Evolutionary conservation across 2,888 invertebrate species (phyloP).

Genomic region (Sialis fuliginosa): DNA sequence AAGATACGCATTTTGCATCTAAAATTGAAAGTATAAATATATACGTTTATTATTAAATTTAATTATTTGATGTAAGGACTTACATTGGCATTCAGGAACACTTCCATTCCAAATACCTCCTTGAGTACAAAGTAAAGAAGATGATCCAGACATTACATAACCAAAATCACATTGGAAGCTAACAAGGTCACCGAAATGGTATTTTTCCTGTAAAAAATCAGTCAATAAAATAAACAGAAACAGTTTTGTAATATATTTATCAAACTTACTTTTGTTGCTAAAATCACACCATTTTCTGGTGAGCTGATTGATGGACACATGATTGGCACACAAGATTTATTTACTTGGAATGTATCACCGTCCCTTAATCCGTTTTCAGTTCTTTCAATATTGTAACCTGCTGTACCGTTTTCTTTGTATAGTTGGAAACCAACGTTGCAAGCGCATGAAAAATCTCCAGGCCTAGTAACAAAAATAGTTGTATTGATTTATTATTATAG

Average conservation of each 20-base stretch:
- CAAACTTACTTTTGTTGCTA: slow-evolving; percentile 48
- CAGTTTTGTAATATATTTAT: neutral
- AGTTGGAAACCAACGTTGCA: slow-evolving; percentile 87
- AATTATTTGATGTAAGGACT: slow-evolving; percentile 24
- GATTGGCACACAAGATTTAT: slow-evolving; percentile 88
- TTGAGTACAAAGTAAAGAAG: slow-evolving; percentile 70
- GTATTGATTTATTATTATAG: too few relatives aligned
- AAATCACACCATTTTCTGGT: slow-evolving; percentile 71
- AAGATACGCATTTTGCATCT: slow-evolving; percentile 81
- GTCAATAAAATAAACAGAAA: neutral
- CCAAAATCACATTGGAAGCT: slow-evolving; percentile 91
- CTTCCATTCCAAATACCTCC: slow-evolving; percentile 90
- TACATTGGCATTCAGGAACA: slow-evolving; percentile 85
- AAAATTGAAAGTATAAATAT: slow-evolving; percentile 15
- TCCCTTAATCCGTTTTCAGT: slow-evolving; percentile 77
- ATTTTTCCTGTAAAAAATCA: slow-evolving; percentile 32
- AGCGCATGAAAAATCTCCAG: slow-evolving; percentile 73
- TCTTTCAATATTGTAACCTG: slow-evolving; percentile 62
- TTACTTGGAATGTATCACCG: slow-evolving; percentile 74
- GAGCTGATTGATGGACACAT: slow-evolving; percentile 65
- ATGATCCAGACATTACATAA: slow-evolving; percentile 76
- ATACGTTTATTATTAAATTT: too few relatives aligned
- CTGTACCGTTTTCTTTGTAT: slow-evolving; percentile 74
- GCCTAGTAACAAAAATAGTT: slow-evolving; percentile 26
- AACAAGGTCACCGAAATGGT: slow-evolving; percentile 78